phyloP scores from a whole-genome alignment of 2,888 invertebrate species.

The Drosophila seclusa region DNA sequence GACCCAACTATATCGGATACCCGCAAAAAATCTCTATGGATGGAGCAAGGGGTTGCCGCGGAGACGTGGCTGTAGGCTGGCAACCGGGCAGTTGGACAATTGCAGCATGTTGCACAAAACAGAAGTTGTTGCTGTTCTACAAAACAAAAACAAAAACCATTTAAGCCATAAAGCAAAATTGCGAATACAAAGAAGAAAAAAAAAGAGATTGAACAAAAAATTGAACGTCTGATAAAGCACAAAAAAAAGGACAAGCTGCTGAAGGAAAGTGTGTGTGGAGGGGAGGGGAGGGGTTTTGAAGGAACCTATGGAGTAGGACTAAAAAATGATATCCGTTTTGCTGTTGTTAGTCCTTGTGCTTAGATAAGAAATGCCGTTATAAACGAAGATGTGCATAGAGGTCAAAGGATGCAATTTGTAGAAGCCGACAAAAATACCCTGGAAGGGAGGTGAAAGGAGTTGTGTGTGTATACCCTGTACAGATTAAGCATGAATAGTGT shows the following conservation, averaged over 20 bases:
- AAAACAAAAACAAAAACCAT: slow-evolving; percentile 20
- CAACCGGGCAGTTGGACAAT: slow-evolving; percentile 56
- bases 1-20: slow-evolving; percentile 84
- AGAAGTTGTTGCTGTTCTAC: slow-evolving; percentile 35
- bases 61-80: not conserved
- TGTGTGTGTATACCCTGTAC: not conserved
- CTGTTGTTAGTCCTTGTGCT: slow-evolving; percentile 18
- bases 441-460: not conserved
- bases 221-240: slow-evolving; percentile 50
- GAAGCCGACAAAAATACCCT: not conserved
- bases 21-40: slow-evolving; percentile 75
- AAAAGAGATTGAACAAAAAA: slow-evolving; percentile 12
- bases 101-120: slow-evolving; percentile 77
- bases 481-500: not conserved
- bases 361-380: not conserved
- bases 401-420: not conserved
- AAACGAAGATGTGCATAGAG: not conserved
- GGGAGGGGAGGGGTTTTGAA: not conserved
- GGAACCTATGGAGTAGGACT: not conserved
- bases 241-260: slow-evolving; percentile 18
- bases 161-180: slow-evolving; percentile 61
- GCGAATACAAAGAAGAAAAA: slow-evolving; percentile 11
- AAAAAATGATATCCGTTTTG: not conserved
- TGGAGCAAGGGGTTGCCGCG: slow-evolving; percentile 1
- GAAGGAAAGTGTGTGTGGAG: not conserved